These are phyloP conservation scores for Numenius phaeopus DNA, from an alignment of 2,797 vertebrate genomes.

Conservation along the genomic window DNA sequence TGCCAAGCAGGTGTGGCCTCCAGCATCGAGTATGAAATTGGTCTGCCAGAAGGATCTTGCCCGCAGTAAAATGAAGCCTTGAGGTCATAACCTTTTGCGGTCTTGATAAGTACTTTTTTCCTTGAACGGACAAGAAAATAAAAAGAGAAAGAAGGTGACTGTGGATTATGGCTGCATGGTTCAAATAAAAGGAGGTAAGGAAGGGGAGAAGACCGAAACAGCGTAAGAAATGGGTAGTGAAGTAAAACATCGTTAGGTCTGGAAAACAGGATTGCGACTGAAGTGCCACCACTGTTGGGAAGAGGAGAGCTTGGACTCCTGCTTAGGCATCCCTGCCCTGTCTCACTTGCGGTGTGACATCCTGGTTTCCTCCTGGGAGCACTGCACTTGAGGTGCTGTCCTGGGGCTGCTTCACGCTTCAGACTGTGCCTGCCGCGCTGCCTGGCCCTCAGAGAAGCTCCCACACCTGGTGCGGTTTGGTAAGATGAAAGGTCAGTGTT, in stretches of 20 bases:
- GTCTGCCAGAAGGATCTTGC: neutral
- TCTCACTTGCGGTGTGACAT: neutral
- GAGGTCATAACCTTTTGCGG: neutral
- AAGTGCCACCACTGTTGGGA: rapidly evolving
- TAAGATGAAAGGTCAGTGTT: neutral
- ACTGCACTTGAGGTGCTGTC: rapidly evolving
- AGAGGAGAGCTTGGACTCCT: neutral
- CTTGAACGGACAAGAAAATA: neutral
- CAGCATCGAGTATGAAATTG: neutral
- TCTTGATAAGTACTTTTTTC: neutral
- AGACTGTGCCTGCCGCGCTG: rapidly evolving
- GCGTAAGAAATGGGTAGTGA: neutral
- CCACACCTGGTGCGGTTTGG: neutral
- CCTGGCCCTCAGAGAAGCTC: neutral
- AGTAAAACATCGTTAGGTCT: neutral
- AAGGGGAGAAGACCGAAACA: neutral
- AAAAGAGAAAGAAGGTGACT: neutral
- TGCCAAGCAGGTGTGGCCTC: neutral
- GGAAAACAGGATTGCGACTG: neutral
- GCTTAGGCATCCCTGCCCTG: neutral
- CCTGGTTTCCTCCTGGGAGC: neutral
- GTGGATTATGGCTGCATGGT: neutral
- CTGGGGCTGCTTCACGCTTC: rapidly evolving
- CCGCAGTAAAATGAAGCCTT: neutral
- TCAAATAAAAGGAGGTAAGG: neutral